Evolutionary conservation across 1,140 invertebrate species (phyloP).

Genomic region (Calosoma granatense): DNA sequence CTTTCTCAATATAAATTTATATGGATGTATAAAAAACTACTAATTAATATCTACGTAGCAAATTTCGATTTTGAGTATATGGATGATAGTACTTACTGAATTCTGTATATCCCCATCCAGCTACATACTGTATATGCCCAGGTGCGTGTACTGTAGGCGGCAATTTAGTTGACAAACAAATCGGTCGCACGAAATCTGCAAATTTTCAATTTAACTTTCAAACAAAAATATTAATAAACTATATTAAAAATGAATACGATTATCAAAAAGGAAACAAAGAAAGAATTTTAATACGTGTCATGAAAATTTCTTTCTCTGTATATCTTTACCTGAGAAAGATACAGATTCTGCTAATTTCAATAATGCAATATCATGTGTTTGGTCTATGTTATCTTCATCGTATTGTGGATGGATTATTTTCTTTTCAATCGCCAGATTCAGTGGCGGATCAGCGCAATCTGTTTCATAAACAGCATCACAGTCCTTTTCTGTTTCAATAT

Average conservation of each 20-base stretch:
- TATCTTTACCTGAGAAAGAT: conserved; percentile 31
- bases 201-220: too few relatives aligned
- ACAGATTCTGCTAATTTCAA: conserved; percentile 40
- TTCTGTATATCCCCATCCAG: conserved; percentile 52
- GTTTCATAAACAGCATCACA: conserved; percentile 30
- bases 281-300: neutral
- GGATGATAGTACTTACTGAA: conserved; percentile 14
- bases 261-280: too few relatives aligned
- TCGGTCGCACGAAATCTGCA: conserved; percentile 45
- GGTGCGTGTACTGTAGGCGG: conserved; percentile 29
- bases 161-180: conserved; percentile 46
- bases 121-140: conserved; percentile 29
- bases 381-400: conserved; percentile 26
- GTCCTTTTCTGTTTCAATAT: conserved; percentile 35
- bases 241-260: neutral
- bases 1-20: too few relatives aligned
- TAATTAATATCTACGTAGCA: too few relatives aligned
- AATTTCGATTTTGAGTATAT: too few relatives aligned
- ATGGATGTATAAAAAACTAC: too few relatives aligned
- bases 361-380: conserved; percentile 46
- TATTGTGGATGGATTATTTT: conserved; percentile 31
- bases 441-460: conserved; percentile 31
- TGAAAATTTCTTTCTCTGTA: neutral
- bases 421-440: conserved; percentile 15
- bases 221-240: neutral